Percentiles rank a stretch among this genome's conserved stretches.
Evolutionary conservation across 2,888 invertebrate genomes (phyloP).

Genomic region (Lasioglossum figueresi): DNA sequence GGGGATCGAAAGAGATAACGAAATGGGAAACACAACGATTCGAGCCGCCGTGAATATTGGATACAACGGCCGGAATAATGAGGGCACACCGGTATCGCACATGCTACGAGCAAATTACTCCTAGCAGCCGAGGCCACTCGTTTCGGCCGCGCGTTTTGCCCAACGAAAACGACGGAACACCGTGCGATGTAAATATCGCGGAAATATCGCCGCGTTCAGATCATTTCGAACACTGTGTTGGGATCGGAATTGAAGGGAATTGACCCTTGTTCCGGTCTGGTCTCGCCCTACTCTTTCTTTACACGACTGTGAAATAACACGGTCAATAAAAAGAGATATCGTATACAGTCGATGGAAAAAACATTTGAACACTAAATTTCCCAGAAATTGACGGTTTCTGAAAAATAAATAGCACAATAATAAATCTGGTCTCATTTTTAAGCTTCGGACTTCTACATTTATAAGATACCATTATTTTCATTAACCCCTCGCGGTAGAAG

Average conservation of each 20-base stretch:
- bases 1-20: slow-evolving; percentile 16
- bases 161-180: slow-evolving; percentile 3
- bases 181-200: slow-evolving; percentile 37
- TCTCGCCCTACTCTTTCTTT: too few species aligned
- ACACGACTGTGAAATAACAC: too few species aligned
- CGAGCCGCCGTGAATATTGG: slow-evolving; percentile 45
- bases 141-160: neutral
- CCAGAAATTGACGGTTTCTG: too few species aligned
- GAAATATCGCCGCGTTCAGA: neutral
- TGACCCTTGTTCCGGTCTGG: too few species aligned
- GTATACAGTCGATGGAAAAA: too few species aligned
- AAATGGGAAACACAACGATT: slow-evolving; percentile 41
- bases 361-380: too few species aligned
- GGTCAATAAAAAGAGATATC: too few species aligned
- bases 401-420: too few species aligned
- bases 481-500: neutral
- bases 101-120: slow-evolving; percentile 47
- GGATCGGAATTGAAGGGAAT: too few species aligned
- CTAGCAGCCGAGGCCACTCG: slow-evolving; percentile 14
- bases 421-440: too few species aligned
- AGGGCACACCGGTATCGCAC: slow-evolving; percentile 23
- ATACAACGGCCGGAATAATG: slow-evolving; percentile 55
- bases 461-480: neutral
- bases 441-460: too few species aligned
- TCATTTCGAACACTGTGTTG: neutral